A percentile compares a stretch with the other conserved stretches of the same genome.
Conservation (phyloP, 2,113 vertebrate genomes). For the Cyrtonyx montezumae region DNA sequence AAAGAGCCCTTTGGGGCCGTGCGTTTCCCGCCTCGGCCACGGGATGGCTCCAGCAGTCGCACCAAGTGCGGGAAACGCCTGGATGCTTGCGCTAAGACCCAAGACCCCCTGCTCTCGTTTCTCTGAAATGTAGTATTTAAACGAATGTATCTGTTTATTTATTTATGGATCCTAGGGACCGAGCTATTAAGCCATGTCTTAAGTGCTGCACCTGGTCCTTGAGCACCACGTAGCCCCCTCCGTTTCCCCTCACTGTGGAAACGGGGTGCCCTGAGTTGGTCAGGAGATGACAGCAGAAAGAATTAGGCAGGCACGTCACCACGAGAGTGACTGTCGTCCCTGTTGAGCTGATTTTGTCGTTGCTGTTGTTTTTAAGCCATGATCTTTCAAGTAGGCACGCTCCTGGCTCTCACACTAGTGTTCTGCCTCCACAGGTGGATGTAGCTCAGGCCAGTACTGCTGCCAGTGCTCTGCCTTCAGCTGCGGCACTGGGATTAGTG, state of each 20-base stretch:
- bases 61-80: neutral
- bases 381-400: neutral
- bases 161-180: no score
- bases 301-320: neutral
- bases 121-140: neutral
- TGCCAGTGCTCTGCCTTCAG: neutral
- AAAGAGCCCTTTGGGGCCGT: rapidly evolving
- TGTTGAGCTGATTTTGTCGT: no score
- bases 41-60: neutral
- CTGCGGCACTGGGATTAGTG: neutral
- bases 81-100: neutral
- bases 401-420: neutral
- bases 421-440: neutral
- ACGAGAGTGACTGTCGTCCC: neutral
- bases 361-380: neutral
- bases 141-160: neutral
- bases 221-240: neutral
- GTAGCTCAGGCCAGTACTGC: neutral
- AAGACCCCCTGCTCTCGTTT: neutral
- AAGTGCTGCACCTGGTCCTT: neutral
- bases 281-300: neutral
- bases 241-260: neutral
- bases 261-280: neutral
- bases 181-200: neutral
- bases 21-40: rapidly evolving